Evolutionary conservation across 1,140 invertebrate genomes (phyloP), one percentile per base, ranked within the genome.

Genomic region (Drosophila varians): DNA sequence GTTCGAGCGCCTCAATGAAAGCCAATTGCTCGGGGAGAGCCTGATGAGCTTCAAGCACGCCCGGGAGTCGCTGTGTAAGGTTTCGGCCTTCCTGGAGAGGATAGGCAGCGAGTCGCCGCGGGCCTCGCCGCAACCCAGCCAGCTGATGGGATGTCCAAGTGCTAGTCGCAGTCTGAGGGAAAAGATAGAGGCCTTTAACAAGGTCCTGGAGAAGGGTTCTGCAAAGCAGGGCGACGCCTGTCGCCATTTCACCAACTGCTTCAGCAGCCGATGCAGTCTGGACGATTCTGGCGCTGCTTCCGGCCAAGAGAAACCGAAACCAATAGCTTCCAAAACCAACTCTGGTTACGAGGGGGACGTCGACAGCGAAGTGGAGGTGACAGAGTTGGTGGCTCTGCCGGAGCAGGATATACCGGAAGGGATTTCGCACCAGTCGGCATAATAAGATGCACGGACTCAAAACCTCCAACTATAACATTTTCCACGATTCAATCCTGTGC

Each of bases 271-370:
- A 26, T 43, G 36, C 12, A 34, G n/a, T 31, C 3, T 75, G 12
- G 42, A 43, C 1, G 60, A 57, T 0, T 18, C 23, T 4, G 23
- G 8, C 2, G 31, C n/a, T 1, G n/a, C 21, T 5, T n/a, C 45
- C 18, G 12, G 9, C 0, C 43, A 34, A 11, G 11, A 46, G 6
- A 61, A 57, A 14, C 9, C 19, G 0, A n/a, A 34, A 2, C 3
- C 8, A 0, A 1, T 23, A 21, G 7, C 62, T 68, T 14, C 53
- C 3, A 11, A 28, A 43, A 65, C 49, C 8, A 73, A 65, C 25
- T 77, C 73, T 4, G 77, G 77, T 1, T 86, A 82, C 21, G 83
- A 82, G 31, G 80, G 74, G 0, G 80, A 82, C 12, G 49, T 79
- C 5, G 78, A 82, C 34, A 82, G 77, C 34, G 73, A 80, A 23